Evolutionary conservation across 2,113 vertebrate genomes (phyloP).

Genomic region (Lontra canadensis): DNA sequence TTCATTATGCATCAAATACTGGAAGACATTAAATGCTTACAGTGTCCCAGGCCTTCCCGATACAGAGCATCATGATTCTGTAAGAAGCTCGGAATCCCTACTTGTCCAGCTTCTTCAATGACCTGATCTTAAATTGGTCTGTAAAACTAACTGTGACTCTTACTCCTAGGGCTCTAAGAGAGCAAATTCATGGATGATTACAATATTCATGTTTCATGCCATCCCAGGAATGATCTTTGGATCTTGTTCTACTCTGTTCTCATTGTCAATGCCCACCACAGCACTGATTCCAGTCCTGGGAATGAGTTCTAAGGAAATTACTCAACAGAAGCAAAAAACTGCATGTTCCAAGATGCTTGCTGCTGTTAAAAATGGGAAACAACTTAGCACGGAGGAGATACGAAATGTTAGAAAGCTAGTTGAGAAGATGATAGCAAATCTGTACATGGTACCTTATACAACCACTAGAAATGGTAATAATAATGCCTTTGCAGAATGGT

Average conservation of each 20-base stretch:
- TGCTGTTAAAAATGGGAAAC: slow-evolving; percentile 15
- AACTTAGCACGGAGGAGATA: neutral
- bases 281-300: neutral
- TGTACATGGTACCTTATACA: neutral
- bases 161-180: neutral
- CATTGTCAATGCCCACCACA: neutral
- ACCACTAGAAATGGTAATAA: neutral
- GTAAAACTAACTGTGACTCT: slow-evolving; percentile 21
- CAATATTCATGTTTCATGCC: neutral
- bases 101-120: slow-evolving; percentile 34
- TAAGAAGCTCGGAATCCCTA: slow-evolving; percentile 16
- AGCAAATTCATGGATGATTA: neutral
- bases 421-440: neutral
- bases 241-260: neutral
- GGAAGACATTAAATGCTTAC: neutral
- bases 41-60: slow-evolving; percentile 38
- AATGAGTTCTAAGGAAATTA: neutral
- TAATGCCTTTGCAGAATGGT: neutral
- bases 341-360: neutral
- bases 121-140: slow-evolving; percentile 34
- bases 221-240: neutral
- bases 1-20: slow-evolving; percentile 62
- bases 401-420: neutral
- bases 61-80: neutral
- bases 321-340: neutral